Evolutionary conservation across 2,888 invertebrate species (phyloP), one percentile per base, ranked within the genome.

Genomic region (Lomographa bimaculata): DNA sequence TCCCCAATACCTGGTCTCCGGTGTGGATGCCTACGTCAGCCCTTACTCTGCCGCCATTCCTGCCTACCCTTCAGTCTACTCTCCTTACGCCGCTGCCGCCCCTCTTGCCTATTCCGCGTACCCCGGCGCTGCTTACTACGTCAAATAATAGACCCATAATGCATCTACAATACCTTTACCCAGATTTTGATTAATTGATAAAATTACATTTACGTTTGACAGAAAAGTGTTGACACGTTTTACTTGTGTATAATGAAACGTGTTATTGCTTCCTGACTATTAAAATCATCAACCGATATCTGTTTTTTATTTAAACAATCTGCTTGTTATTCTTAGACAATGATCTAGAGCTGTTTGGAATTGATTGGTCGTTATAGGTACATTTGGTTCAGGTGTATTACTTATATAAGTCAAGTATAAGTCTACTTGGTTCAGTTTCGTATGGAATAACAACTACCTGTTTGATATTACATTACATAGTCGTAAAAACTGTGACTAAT

Each of bases 11-110:
- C 8, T 73, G 37, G 19, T 74, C 5, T 26, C 65, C 0, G 76
- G 75, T 2, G 40, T 76, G 7, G 80, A 82, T 4, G 4, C 3
- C 59, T 79, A 77, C 58, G 60, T 65, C 9, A 72, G 74, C 60
- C 78, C 81, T n/a, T 37, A 57, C 17, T 7, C 5, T 5, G 25
- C 26, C 26, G 10, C n/a, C 1, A 35, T 38, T 18, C 25, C 40
- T 16, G 41, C 25, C 20, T 49, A 46, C 33, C n/a, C n/a, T n/a
- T 54, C 68, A 9, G 57, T 67, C 9, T 58, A 64, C 11, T 69
- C 77, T 2, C 63, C 81, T 1, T 82, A 79, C 60, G 51, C 64
- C 18, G 67, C 68, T 5, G 50, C 62, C 3, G 38, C 40, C 2
- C 26, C 73, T 1, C 41, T 71, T 21, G 56, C 72, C 11, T 86